Evolutionary conservation across 2,888 invertebrate species (phyloP).

Genomic region (Habrosyne pyritoides): DNA sequence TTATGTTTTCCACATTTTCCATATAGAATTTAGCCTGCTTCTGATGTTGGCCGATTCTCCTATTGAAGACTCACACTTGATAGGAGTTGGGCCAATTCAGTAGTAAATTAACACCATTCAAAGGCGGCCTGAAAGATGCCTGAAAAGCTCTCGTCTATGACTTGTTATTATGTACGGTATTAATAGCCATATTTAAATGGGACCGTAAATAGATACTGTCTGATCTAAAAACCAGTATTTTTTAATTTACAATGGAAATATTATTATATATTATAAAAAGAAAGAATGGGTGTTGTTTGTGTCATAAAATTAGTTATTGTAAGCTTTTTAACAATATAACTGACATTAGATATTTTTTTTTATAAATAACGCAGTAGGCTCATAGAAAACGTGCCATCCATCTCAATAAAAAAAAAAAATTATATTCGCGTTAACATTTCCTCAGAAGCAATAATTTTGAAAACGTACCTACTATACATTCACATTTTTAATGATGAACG

Average conservation of each 20-base stretch:
- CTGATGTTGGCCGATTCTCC: conserved; percentile 63
- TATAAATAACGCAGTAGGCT: too few species aligned
- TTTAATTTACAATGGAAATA: conserved; percentile 10
- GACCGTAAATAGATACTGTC: conserved; percentile 8
- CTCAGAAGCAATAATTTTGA: neutral
- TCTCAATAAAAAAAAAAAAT: too few species aligned
- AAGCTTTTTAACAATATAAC: too few species aligned
- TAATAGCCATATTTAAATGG: conserved; percentile 4
- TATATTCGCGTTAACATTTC: neutral
- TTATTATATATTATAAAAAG: too few species aligned
- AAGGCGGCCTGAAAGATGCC: conserved; percentile 42
- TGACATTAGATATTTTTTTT: too few species aligned
- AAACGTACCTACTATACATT: neutral
- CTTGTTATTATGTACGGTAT: conserved; percentile 22
- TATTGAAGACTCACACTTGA: conserved; percentile 69
- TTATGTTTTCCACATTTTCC: conserved; percentile 79
- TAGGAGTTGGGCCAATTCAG: conserved; percentile 65
- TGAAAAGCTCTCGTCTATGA: conserved; percentile 34
- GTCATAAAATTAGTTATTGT: too few species aligned
- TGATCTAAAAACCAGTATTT: conserved; percentile 22
- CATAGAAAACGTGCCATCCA: too few species aligned
- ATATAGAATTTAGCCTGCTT: conserved; percentile 66
- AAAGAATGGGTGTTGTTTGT: too few species aligned
- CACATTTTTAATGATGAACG: conserved; percentile 19
- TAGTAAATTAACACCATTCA: conserved; percentile 77